Base-by-base conservation (phyloP, 2,888 invertebrate genomes). In the Agrenia bidenticulata region DNA sequence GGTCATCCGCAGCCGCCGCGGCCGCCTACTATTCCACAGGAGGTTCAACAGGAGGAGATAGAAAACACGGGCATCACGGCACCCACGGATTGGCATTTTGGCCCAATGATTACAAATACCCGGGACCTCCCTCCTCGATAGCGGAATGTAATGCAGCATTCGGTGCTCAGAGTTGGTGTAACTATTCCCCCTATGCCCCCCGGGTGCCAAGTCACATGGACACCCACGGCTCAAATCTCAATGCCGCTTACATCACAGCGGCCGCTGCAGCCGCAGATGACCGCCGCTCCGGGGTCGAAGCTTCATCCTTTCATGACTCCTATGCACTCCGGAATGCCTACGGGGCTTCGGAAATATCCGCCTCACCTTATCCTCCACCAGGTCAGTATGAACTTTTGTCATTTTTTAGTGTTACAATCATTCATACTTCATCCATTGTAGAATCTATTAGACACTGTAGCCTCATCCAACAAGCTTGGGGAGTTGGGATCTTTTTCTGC, bases 201-300 rank as follows among this genome's bases (percentile, higher is more conserved):
- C 73, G 75, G 49, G 76, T 74, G 23, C 74, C 76, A 58, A 68
- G 70, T 68, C 76, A 76, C 66, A 73, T 74, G 72, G 76, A 74
- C 60, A 72, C 70, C 42, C 74, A 74, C 63, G 70, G 73, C 32
- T 70, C 74, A 61, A 73, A 76, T 61, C 68, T 74, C 60, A 55
- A 55, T 17, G 24, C 51, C 19, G 32, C 55, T 2, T 27, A 19
- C 9, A 55, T 55, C 27, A 57, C 63, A 21, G 64, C 70, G 1
- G 66, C 70, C 2, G 72, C 74, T 26, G 69, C 73, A 23, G 72
- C 67, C 11, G 67, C 75, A 21, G 70, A 62, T 24, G 73, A 75
- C n/a, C 66, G 75, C 13, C 63, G 73, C 61, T 63, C 72, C 53
- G 71, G 65, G 50, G 72, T 74, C 51, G 75, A 75, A 65, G 67